Conservation (phyloP, 2,113 vertebrate genomes). For the Prinia subflava region DNA sequence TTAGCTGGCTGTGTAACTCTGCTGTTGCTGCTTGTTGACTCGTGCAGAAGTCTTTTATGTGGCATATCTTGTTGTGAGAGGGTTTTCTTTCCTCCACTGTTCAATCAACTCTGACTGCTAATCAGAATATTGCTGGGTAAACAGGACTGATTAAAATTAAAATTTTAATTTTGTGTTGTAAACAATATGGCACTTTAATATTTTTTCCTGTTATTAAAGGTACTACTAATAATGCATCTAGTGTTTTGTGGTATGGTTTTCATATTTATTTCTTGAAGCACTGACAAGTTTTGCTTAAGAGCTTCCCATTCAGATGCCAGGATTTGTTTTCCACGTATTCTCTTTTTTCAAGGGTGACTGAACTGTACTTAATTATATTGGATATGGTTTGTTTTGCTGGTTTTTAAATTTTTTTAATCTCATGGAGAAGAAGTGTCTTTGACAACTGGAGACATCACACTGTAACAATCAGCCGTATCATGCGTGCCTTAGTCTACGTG, state of each 20-base stretch:
- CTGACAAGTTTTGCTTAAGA: not conserved
- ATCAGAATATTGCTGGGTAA: constrained; percentile 47
- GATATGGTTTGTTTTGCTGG: not conserved
- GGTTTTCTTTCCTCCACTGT: not conserved
- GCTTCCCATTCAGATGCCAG: constrained; percentile 6
- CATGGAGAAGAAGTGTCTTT: not conserved
- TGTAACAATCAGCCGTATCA: not conserved
- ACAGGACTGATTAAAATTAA: constrained; percentile 44
- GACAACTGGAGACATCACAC: not conserved
- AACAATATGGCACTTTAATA: constrained; percentile 27
- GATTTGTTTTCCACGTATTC: constrained; percentile 11
- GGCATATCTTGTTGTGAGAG: not conserved
- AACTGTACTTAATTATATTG: constrained; percentile 22
- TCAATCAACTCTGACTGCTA: constrained; percentile 30
- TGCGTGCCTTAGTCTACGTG: not conserved
- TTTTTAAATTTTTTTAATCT: not conserved
- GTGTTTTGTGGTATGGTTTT: not conserved
- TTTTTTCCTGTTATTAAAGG: constrained; percentile 26
- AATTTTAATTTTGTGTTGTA: constrained; percentile 41
- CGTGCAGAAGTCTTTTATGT: not conserved
- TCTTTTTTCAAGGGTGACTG: not conserved
- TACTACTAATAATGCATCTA: constrained; percentile 1
- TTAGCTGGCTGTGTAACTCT: not conserved
- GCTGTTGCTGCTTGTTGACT: not conserved
- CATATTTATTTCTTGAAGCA: not conserved